Evolutionary conservation across 2,113 vertebrate species (phyloP), one percentile per base, ranked within the genome.

Genomic region (Pungitius pungitius): DNA sequence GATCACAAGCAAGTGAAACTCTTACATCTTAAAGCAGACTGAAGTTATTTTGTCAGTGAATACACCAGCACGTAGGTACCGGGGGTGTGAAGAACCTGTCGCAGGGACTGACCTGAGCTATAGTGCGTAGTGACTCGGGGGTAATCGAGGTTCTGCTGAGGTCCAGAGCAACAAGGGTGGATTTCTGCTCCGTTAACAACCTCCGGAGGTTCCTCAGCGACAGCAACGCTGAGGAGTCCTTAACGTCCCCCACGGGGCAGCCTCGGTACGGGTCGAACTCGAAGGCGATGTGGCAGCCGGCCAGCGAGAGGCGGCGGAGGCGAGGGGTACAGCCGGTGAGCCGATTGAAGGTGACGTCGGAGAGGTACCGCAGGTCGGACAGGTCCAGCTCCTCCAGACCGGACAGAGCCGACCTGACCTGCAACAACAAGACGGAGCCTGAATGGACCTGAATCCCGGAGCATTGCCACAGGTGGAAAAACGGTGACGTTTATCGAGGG

Each of bases 221-320:
- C 15, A 96, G 88, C 11, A 94, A 70, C 1, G 93, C 93, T 0
- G 92, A 92, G 0, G 92, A 95, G 69, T 91, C 91, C 60, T 84
- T 55, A 0, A 80, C 88, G 1, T 71, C 83, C 26, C 90, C 81
- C 0, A 71, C 37, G 0, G 93, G 91, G 18, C 88, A 87, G 5
- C 91, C 91, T 0, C 26, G 67, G 62, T 93, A 93, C 1, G 92
- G 92, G 70, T 94, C 90, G 1, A 93, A 92, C 77, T 95, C 93
- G 0, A 96, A 96, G 26, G 91, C 92, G 1, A 96, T 91, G 63
- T 94, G 94, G 88, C 94, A 96, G 47, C 94, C 95, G 1, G 95
- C 94, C 75, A 96, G 92, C 2, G 93, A 90, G 55, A 96, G 93
- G 26, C 63, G 78, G 26, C 83, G 80, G 30, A 96, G 91, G 45